These are phyloP conservation scores for Perodicticus potto DNA, from an alignment of 2,797 vertebrate species.

Conservation along the genomic window DNA sequence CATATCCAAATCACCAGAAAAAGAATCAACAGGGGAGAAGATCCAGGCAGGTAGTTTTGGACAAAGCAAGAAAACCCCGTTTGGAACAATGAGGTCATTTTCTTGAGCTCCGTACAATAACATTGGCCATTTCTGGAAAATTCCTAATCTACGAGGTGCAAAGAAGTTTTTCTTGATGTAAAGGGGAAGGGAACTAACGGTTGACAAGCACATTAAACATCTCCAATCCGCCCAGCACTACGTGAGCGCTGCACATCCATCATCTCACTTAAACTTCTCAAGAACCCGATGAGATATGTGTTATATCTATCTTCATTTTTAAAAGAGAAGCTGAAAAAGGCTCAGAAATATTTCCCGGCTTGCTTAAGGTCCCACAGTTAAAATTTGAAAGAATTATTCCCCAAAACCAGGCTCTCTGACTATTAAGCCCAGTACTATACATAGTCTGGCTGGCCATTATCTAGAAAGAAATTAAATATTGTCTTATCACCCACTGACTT, in stretches of 20 bases:
- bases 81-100: neutral
- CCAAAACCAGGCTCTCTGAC: slow-evolving; percentile 18
- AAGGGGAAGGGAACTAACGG: neutral
- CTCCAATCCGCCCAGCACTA: neutral
- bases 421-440: neutral
- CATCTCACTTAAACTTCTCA: neutral
- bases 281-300: neutral
- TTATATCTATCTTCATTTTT: slow-evolving; percentile 24
- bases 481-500: slow-evolving; percentile 28
- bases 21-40: neutral
- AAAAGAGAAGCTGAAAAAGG: neutral
- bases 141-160: neutral
- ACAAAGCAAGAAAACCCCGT: neutral
- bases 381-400: neutral
- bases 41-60: neutral
- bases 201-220: neutral
- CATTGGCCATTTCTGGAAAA: slow-evolving; percentile 25
- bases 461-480: slow-evolving; percentile 33
- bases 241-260: neutral
- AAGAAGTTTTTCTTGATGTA: neutral
- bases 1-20: neutral
- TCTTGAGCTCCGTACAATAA: neutral
- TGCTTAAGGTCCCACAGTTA: neutral
- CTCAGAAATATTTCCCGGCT: slow-evolving; percentile 13
- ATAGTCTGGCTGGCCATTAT: neutral